Evolutionary conservation across 2,888 invertebrate species (phyloP), one percentile per base, ranked within the genome.

Genomic region (Latrodectus hesperus): DNA sequence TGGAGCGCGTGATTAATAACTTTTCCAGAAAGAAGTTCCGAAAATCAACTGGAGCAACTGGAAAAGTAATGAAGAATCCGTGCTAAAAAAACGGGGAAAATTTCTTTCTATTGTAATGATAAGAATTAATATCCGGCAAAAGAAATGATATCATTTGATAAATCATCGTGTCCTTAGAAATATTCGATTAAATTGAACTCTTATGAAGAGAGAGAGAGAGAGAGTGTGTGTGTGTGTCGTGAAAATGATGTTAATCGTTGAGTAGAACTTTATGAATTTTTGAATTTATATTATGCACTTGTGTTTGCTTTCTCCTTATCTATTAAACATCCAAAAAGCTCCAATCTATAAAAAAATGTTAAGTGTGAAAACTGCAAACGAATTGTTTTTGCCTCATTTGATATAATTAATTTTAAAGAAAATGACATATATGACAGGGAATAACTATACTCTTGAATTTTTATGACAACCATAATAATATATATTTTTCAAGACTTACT

Each of bases 61-160:
- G 51, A 71, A 77, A 86, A 81, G 76, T 81, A 87, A 87, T 87
- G 86, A 87, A 76, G 75, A 72, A 67, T 79, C 72, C 10, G 26
- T 51, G 53, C 38, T 26, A 38, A 52, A 9, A 76, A 76, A 73
- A 60, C 10, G n/a, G 60, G 12, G n/a, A 16, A 6, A 53, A 60
- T n/a, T 38, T 38, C 38, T 38, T 38, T 38, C 38, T 38, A 38
- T 38, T 38, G 38, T 60, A 12, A n/a, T 60, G 60, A n/a, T n/a
- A 60, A 49, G 65, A 26, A 84, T 78, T 84, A 55, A 77, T 77
- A 65, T 77, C 72, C 71, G 51, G 64, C 38, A 22, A 70, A 84
- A 64, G 72, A 72, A 55, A 83, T 38, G 38, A 60, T 60, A 60
- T 60, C 12, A 72, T 52, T 64, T 77, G 72, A 83, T 71, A 38